phyloP scores from a whole-genome alignment of 1,140 invertebrate species.

The Batillaria attramentaria region DNA sequence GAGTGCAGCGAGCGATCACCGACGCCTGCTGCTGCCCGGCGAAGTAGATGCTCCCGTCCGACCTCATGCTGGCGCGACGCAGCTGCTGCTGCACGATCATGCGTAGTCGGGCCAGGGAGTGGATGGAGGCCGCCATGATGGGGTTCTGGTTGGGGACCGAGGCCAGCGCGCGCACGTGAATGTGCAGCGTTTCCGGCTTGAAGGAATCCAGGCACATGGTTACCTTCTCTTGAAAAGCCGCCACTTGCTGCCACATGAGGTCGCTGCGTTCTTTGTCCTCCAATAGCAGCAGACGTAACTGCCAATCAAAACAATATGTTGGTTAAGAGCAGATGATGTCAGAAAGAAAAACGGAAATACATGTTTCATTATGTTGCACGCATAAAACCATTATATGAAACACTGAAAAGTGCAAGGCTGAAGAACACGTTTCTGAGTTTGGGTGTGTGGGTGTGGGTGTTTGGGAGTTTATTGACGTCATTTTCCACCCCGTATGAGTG shows the following conservation, averaged over 20 bases:
- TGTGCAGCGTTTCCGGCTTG: constrained; percentile 47
- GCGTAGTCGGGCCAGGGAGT: constrained; percentile 51
- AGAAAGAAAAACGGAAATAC: not conserved
- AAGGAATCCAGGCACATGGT: constrained; percentile 56
- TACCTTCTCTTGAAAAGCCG: constrained; percentile 63
- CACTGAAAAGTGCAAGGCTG: not conserved
- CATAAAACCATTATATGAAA: not conserved
- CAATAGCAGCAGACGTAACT: constrained; percentile 56
- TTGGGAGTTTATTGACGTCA: no score
- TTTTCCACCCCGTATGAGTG: no score
- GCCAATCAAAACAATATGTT: not conserved
- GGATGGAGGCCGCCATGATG: constrained; percentile 34
- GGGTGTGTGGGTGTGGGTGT: no score
- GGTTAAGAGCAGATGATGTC: not conserved
- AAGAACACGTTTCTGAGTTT: no score
- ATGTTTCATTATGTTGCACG: not conserved
- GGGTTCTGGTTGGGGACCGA: constrained; percentile 30
- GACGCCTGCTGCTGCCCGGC: constrained; percentile 15
- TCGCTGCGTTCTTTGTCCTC: constrained; percentile 59
- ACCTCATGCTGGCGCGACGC: constrained; percentile 39
- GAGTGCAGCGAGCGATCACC: constrained; percentile 45
- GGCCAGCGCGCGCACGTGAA: constrained; percentile 19
- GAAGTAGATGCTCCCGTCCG: constrained; percentile 46
- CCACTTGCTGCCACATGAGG: constrained; percentile 58
- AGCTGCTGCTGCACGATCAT: constrained; percentile 51